Evolutionary conservation across 2,888 invertebrate species (phyloP), one percentile per base, ranked within the genome.

Genomic region (Ptilodon capucinus): DNA sequence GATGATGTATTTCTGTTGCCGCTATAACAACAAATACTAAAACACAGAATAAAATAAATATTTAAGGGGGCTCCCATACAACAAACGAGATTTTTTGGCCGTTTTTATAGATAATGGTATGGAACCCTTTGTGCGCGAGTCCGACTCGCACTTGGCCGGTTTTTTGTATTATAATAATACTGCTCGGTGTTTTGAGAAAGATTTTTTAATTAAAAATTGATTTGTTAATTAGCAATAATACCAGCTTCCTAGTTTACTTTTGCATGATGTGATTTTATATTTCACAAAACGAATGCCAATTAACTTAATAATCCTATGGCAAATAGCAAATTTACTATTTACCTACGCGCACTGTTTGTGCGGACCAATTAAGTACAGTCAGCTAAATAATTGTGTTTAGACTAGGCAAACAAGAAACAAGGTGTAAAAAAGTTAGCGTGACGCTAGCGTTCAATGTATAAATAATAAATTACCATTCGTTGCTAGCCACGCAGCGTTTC

Each of bases 361-460:
- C 40, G 39, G 41, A 53, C 48, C 52, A 65, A 64, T 66, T 64
- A 60, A 36, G 50, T 62, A 62, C 44, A 65, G 49, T 60, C 53
- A 43, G 44, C 51, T 43, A 48, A 54, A 55, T 60, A 59, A 57
- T 65, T 63, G 28, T 66, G 47, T 65, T 59, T 55, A 46, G 48
- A 47, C 48, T 3, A 32, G 1, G 28, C 48, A 59, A 58, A 58
- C 56, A 53, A 51, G 48, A 34, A 51, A 44, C 28, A 19, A 41
- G 40, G 43, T 40, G 16, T 54, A 47, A 57, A 60, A 61, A 62
- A 46, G 60, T 54, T 66, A 16, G 52, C 66, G 57, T 64, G 64
- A 57, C 57, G 46, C 41, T 14, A 14, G 28, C 39, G 36, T 39
- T 5, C 13, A 34, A 38, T n/a, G 5, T 21, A 56, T 64, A 38